phyloP scores from a whole-genome alignment of 2,888 invertebrate species.

The Disparrhopalites patrizii region DNA sequence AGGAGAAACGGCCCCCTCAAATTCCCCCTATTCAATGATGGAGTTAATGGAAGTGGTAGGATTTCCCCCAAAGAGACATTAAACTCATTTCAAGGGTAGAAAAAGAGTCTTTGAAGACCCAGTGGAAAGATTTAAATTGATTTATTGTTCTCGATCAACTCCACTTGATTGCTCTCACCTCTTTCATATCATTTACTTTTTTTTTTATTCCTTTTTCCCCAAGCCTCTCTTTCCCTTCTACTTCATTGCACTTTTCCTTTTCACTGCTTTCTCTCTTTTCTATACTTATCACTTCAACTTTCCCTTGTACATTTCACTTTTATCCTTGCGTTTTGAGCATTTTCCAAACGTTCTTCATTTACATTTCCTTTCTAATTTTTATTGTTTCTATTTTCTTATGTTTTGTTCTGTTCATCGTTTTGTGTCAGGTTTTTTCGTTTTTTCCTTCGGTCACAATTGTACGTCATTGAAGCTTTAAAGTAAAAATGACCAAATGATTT shows the following conservation, averaged over 20 bases:
- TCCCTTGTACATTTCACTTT: too few species aligned
- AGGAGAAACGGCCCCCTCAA: neutral
- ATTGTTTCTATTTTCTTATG: too few species aligned
- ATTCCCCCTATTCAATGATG: conserved; percentile 17
- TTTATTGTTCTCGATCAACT: conserved; percentile 22
- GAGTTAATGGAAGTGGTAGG: conserved; percentile 25
- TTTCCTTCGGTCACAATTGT: too few species aligned
- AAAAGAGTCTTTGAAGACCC: conserved; percentile 21
- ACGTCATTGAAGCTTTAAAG: too few species aligned
- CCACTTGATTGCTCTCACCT: conserved; percentile 8
- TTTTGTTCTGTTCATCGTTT: too few species aligned
- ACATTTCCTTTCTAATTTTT: neutral
- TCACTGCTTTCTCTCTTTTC: neutral
- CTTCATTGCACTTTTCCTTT: neutral
- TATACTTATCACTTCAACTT: neutral
- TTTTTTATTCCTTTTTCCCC: too few species aligned
- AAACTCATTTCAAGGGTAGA: conserved; percentile 8
- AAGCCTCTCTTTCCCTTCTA: neutral
- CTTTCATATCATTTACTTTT: too few species aligned
- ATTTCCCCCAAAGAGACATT: conserved; percentile 24
- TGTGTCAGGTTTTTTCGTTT: too few species aligned
- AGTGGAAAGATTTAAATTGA: conserved; percentile 26
- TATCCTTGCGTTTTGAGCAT: too few species aligned
- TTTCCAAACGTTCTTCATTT: neutral
- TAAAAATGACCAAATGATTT: too few species aligned